Evolutionary conservation across 2,888 invertebrate genomes (phyloP), one percentile per base, ranked within the genome.

Genomic region (Trichopria drosophilae): DNA sequence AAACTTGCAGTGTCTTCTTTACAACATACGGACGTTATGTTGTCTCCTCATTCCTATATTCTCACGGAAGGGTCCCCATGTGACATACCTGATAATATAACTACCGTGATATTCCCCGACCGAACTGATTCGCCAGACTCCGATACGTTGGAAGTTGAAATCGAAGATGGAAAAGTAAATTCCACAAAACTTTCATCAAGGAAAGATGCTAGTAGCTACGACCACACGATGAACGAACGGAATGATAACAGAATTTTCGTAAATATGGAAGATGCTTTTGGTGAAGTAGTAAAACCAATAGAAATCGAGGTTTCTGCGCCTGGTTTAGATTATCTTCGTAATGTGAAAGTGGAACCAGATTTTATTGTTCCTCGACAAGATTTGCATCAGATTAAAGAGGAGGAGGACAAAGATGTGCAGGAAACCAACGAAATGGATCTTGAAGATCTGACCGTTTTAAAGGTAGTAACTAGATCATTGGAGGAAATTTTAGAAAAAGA

Each of bases 1-100:
- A n/a, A n/a, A n/a, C n/a, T n/a, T n/a, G n/a, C n/a, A n/a, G n/a
- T n/a, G n/a, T n/a, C n/a, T n/a, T n/a, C n/a, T n/a, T n/a, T n/a
- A n/a, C n/a, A n/a, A n/a, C n/a, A n/a, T n/a, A n/a, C n/a, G n/a
- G n/a, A n/a, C n/a, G n/a, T n/a, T n/a, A n/a, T n/a, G n/a, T n/a
- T n/a, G n/a, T 49, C 56, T 1, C 55, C 36, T 2, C 51, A 53
- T 31, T 58, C 66, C 2, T 69, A 71, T 36, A 53, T 74, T 7
- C 62, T 74, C 3, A 67, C 69, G 1, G 74, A 74, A 59, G 74
- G 71, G 36, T 71, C 70, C 3, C 72, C 72, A 0, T 63, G 64
- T 31, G 71, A 73, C 3, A 74, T 75, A 41, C 74, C 74, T 6
- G 71, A 73, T 29, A 63, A 63, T 1, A 67, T 74, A 1, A 73